Evolutionary conservation across 2,797 vertebrate genomes (phyloP), one percentile per base, ranked within the genome.

Genomic region (Sparus aurata): DNA sequence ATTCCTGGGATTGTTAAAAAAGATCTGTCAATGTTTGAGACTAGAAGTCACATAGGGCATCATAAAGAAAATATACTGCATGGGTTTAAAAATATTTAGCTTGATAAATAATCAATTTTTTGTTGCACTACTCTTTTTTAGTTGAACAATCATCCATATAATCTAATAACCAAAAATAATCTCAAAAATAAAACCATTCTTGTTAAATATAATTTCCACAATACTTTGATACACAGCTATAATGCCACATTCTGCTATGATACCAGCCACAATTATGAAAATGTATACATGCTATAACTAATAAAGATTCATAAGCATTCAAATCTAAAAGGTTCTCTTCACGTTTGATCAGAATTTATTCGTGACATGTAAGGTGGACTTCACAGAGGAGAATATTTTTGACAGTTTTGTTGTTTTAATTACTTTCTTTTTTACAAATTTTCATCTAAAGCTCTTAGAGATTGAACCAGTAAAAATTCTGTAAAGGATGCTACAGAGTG

Each of bases 71-170:
- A 94, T 87, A 94, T 91, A 92, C 89, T 89, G 87, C 88, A 83
- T 85, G 77, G 82, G 87, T 91, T 92, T 77, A 86, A 91, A 93
- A 91, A 90, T 79, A 91, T 84, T 90, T 38, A 10, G 75, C 82
- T 93, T 86, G 80, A 94, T 94, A 94, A 92, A 93, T 93, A 89
- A 93, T 85, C 68, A 30, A 22, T 93, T 92, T 93, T 91, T 86
- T 85, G 79, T 76, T 68, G 79, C 79, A 87, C 85, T 92, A 90
- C 66, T 70, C 79, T 75, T 70, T 65, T 70, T 68, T 81, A 72
- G 75, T 83, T 87, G 55, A 75, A 90, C 80, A 92, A 85, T 93
- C 74, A 92, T 77, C 67, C 65, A 77, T 74, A 86, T 38, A 86
- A 82, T 85, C 75, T 86, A 84, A 85, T 57, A 60, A 58, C 55